phyloP scores from a whole-genome alignment of 2,113 vertebrate species.

The Cichladusa arquata region DNA sequence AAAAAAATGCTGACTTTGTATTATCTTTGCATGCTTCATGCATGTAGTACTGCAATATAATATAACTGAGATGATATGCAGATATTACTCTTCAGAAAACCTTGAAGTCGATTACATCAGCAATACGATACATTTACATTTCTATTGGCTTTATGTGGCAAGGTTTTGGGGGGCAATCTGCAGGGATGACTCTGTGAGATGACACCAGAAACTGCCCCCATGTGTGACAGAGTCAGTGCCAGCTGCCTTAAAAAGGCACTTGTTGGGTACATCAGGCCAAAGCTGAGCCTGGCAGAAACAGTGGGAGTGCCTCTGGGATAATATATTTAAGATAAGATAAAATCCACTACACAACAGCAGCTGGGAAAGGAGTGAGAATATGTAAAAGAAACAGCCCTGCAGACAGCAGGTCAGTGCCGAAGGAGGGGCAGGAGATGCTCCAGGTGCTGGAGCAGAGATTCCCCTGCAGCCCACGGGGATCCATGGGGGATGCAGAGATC shows the following conservation, averaged over 20 bases:
- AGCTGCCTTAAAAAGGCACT: not conserved
- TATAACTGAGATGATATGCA: not conserved
- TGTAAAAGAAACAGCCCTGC: not conserved
- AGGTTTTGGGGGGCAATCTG: not conserved
- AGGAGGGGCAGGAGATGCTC: fast-evolving
- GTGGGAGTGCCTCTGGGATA: not conserved
- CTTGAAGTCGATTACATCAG: not conserved
- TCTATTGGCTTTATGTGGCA: not conserved
- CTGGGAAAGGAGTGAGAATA: not conserved
- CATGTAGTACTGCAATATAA: not conserved
- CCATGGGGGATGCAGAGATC: no score
- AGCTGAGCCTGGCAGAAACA: not conserved
- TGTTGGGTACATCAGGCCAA: not conserved
- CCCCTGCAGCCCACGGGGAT: not conserved
- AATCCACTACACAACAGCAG: not conserved
- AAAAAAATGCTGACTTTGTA: not conserved
- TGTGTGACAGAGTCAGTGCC: not conserved
- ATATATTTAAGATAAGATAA: not conserved
- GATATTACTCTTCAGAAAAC: not conserved
- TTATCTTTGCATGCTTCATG: not conserved
- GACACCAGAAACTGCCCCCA: not conserved
- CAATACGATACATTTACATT: not conserved
- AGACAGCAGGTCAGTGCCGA: no score
- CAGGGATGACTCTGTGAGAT: not conserved
- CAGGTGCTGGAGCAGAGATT: fast-evolving